phyloP scores from a whole-genome alignment of 2,113 vertebrate species.

The Laticauda laticaudata region DNA sequence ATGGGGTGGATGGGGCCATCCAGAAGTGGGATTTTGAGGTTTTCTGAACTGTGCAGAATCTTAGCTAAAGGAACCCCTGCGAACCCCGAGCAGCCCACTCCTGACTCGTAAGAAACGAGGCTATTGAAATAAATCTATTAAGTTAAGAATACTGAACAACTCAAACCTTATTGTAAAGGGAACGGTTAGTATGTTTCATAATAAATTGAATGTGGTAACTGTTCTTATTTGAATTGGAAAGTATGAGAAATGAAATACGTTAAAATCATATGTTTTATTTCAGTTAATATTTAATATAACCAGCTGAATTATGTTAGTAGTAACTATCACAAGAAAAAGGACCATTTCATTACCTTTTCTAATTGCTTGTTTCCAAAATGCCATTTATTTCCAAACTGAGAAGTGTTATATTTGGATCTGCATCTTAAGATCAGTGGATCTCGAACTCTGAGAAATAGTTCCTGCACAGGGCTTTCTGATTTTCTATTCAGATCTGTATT shows the following conservation, averaged over 20 bases:
- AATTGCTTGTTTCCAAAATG: slow-evolving; percentile 58
- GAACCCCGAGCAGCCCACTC: too few species aligned
- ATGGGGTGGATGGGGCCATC: too few species aligned
- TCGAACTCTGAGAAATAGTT: slow-evolving; percentile 70
- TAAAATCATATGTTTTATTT: background rate
- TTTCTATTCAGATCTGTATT: slow-evolving; percentile 70
- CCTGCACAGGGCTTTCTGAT: slow-evolving; percentile 60
- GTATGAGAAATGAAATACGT: background rate
- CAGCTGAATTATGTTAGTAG: accelerated
- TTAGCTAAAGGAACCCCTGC: too few species aligned
- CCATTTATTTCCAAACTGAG: slow-evolving; percentile 58
- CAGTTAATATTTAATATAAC: slow-evolving; percentile 39
- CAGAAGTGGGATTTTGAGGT: too few species aligned
- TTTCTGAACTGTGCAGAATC: too few species aligned
- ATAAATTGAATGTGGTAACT: background rate
- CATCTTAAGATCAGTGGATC: slow-evolving; percentile 76
- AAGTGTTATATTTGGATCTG: slow-evolving; percentile 60
- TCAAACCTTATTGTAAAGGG: background rate
- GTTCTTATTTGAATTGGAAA: background rate
- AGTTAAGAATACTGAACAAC: background rate
- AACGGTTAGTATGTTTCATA: background rate
- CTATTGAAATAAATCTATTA: background rate
- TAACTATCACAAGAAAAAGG: slow-evolving; percentile 7
- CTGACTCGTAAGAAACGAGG: background rate
- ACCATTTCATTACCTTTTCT: slow-evolving; percentile 58